A percentile compares a stretch with the other conserved stretches of the same genome.
phyloP scores from a whole-genome alignment of 1,140 invertebrate species.

The Portunus trituberculatus region DNA sequence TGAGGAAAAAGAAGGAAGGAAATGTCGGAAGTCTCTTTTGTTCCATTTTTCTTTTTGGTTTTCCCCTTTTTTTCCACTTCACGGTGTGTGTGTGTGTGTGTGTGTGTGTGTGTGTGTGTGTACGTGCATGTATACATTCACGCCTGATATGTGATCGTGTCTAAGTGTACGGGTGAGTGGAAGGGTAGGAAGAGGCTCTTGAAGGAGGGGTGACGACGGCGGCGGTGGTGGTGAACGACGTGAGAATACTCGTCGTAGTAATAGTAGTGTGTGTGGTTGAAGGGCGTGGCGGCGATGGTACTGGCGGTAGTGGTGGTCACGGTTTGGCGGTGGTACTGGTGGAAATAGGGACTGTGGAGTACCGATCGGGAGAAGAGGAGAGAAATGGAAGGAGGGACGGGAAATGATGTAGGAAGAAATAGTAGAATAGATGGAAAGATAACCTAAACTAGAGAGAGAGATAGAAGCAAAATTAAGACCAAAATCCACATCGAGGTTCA shows the following conservation, averaged over 20 bases:
- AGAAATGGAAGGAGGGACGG: background rate
- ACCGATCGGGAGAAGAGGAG: background rate
- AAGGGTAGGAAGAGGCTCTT: background rate
- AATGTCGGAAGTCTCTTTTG: background rate
- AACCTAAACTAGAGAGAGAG: no score
- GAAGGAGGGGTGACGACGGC: background rate
- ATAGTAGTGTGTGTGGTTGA: no score
- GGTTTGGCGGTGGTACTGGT: no score
- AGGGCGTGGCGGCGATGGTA: no score
- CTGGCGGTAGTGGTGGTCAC: background rate
- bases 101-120: constrained; percentile 4
- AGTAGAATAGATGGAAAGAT: background rate
- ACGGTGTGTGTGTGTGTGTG: no score
- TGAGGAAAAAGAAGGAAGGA: background rate
- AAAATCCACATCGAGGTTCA: no score
- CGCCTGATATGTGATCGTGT: background rate
- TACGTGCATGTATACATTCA: background rate
- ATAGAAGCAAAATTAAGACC: no score
- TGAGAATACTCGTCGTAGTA: background rate
- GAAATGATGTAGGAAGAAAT: no score
- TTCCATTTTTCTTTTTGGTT: background rate
- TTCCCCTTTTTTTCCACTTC: no score
- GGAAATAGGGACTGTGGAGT: background rate
- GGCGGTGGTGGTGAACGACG: background rate
- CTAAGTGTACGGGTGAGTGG: background rate